A percentile compares a stretch with the other conserved stretches of the same genome.
Conservation (phyloP, 1,140 invertebrate genomes). For the Sesamia nonagrioides region DNA sequence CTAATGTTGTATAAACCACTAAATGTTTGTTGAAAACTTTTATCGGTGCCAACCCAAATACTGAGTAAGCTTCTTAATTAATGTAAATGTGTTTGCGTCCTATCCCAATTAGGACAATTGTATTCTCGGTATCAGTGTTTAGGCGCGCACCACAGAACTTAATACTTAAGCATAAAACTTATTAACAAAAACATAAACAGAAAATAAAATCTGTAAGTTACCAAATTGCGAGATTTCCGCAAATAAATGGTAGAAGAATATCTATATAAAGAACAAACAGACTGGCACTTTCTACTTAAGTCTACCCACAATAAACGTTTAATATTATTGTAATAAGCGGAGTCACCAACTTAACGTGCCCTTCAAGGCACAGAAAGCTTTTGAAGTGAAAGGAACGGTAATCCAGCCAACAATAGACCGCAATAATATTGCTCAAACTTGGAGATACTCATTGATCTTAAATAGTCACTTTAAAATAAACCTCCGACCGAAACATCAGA, state of each 20-base stretch:
- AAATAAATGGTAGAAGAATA: no score
- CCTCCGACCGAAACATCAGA: no score
- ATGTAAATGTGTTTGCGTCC: not conserved
- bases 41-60: constrained; percentile 1
- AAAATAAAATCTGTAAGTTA: no score
- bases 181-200: no score
- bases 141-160: not conserved
- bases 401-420: not conserved
- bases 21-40: constrained; percentile 5
- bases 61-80: not conserved
- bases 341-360: not conserved
- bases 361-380: not conserved
- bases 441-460: no score
- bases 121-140: not conserved
- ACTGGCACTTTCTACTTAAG: no score
- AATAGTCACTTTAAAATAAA: no score
- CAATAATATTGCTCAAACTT: not conserved
- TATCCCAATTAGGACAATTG: not conserved
- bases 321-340: not conserved
- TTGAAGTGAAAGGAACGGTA: not conserved
- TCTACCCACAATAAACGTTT: not conserved
- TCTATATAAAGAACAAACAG: no score
- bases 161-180: no score
- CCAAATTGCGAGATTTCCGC: no score
- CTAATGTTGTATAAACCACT: constrained; percentile 1